Evolutionary conservation across 2,113 vertebrate species (phyloP).

Genomic region (Sinocyclocheilus anophthalmus): DNA sequence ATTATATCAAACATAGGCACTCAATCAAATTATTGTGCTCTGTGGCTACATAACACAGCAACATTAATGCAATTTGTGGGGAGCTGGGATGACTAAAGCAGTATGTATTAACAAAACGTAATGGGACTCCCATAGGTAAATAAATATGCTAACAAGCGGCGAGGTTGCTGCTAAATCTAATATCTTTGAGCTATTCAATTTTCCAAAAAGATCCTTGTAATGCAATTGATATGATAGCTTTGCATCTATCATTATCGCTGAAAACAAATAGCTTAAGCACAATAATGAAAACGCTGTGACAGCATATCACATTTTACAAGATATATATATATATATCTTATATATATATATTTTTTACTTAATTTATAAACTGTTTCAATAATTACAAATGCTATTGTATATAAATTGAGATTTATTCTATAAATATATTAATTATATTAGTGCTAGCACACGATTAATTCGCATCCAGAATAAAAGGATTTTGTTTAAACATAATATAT

Average conservation of each 20-base stretch:
- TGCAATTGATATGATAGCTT: conserved; percentile 88
- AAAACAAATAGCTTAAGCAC: too few species aligned
- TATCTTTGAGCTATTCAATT: conserved; percentile 93
- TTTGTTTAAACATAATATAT: too few species aligned
- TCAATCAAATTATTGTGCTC: conserved; percentile 89
- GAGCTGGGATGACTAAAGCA: conserved; percentile 84
- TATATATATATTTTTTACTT: too few species aligned
- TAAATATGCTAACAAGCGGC: conserved; percentile 88
- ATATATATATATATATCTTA: too few species aligned
- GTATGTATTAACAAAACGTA: conserved; percentile 91
- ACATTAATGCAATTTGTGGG: conserved; percentile 86
- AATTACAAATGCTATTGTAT: background rate
- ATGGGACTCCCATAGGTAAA: conserved; percentile 89
- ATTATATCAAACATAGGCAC: conserved; percentile 86
- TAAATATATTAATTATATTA: too few species aligned
- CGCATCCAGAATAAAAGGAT: too few species aligned
- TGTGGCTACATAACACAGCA: conserved; percentile 85
- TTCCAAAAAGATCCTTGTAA: conserved; percentile 91
- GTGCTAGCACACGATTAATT: too few species aligned
- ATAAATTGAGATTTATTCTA: background rate
- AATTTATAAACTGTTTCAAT: too few species aligned
- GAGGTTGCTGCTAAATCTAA: conserved; percentile 89
- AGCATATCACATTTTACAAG: too few species aligned
- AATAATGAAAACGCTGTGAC: too few species aligned
- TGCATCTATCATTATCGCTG: conserved; percentile 88